Conservation (phyloP, 2,113 vertebrate species). For the Fregata magnificens region DNA sequence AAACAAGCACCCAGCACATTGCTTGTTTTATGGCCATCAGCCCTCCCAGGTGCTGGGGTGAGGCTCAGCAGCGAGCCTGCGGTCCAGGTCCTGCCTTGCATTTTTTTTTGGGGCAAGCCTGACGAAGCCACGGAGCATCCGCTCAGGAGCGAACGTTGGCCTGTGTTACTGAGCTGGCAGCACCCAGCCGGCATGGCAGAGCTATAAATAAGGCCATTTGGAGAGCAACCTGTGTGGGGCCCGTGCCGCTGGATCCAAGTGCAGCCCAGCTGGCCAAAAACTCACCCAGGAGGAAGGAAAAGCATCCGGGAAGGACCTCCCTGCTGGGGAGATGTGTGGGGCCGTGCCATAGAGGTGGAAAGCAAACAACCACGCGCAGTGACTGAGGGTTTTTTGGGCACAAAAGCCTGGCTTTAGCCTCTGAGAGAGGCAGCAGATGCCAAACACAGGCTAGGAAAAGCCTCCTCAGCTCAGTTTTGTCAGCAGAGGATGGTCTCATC, state of each 20-base stretch:
- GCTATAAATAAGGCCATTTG: background rate
- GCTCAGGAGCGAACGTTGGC: rapidly evolving
- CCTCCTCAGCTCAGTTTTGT: background rate
- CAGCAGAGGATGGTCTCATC: background rate
- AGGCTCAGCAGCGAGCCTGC: background rate
- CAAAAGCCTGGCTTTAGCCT: background rate
- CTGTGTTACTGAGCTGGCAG: background rate
- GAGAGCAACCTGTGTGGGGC: background rate
- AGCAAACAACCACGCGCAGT: background rate
- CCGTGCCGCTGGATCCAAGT: background rate
- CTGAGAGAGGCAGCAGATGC: rapidly evolving
- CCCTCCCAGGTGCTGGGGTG: background rate
- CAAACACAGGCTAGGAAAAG: background rate
- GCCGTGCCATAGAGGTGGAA: background rate
- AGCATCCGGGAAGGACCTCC: background rate
- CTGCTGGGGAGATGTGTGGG: background rate
- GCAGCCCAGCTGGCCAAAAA: background rate
- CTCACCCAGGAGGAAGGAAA: background rate
- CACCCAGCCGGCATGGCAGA: background rate
- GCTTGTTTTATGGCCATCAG: background rate
- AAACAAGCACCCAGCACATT: background rate
- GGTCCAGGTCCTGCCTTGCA: background rate
- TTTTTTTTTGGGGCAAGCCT: background rate
- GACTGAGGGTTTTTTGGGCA: background rate
- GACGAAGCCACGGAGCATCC: background rate